Base-by-base conservation (phyloP, 2,797 vertebrate genomes). In the Eulemur albifrons region DNA sequence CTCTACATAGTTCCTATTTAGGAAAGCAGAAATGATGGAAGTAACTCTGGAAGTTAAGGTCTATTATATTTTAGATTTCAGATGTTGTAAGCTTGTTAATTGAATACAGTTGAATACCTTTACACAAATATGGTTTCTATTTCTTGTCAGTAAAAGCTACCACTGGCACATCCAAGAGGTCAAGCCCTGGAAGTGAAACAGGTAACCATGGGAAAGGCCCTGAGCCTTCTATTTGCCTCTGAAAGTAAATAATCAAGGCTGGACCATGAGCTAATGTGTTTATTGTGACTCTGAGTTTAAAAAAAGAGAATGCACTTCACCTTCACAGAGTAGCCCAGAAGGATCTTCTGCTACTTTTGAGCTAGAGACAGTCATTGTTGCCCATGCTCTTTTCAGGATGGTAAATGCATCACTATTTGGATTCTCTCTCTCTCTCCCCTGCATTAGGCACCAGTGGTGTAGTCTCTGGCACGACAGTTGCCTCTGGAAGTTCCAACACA, bases 141-240 rank as follows among this genome's bases (percentile, higher is more conserved):
- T 72, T 93, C 67, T 94, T 77, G 11, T 63, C 13, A 15, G 65
- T 57, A 94, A 88, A 63, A 94, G 65, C 80, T 30, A 95, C 54
- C 65, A 75, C 80, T n/a, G 38, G n/a, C 75, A 65, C 11, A 48
- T 32, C 80, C 57, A 27, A 61, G 45, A 73, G 6, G 12, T 15
- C 54, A 94, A 83, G 45, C 25, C 45, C 84, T 79, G 43, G 11
- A 77, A 88, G n/a, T 45, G 20, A 88, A 88, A 92, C 40, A 84
- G 83, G 92, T 94, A 73, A 88, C 17, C 11, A 6, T 43, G 48
- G 23, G 50, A 93, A 73, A 85, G 17, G 18, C 40, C 0, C 21
- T n/a, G 72, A 40, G 43, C 59, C 17, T 23, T 69, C 15, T 72
- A 45, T 45, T 45, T 45, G 43, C 12, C 7, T 45, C 18, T 11